phyloP scores from a whole-genome alignment of 2,888 invertebrate genomes.

The Oasisia sp. region DNA sequence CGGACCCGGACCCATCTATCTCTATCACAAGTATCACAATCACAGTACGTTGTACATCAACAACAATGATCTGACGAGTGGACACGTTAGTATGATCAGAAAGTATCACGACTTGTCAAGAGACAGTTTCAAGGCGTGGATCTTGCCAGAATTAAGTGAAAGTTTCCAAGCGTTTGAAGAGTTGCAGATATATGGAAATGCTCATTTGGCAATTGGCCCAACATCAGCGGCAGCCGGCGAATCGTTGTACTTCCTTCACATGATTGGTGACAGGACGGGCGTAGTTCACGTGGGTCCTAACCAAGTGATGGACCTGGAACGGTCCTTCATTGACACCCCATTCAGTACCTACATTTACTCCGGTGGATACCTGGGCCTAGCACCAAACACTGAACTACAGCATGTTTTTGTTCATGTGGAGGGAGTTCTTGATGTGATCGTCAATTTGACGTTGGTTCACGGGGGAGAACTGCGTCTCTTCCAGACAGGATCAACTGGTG shows the following conservation, averaged over 20 bases:
- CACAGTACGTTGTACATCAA: conserved; percentile 51
- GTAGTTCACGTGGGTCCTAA: conserved; percentile 51
- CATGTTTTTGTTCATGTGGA: conserved; percentile 50
- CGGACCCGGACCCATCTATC: conserved; percentile 51
- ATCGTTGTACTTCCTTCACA: conserved; percentile 47
- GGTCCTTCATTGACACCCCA: conserved; percentile 49
- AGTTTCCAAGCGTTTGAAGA: conserved; percentile 49
- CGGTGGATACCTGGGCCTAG: conserved; percentile 51
- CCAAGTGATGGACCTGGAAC: conserved; percentile 50
- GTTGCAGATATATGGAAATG: conserved; percentile 52
- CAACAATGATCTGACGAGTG: conserved; percentile 40
- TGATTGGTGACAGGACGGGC: conserved; percentile 55
- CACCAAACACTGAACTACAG: conserved; percentile 51
- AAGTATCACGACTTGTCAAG: conserved; percentile 46
- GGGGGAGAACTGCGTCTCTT: conserved; percentile 48
- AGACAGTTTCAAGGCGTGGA: conserved; percentile 55
- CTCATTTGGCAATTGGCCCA: conserved; percentile 50
- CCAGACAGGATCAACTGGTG: conserved; percentile 51
- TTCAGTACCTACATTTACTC: conserved; percentile 53
- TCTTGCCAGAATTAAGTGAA: conserved; percentile 47
- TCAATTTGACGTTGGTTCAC: conserved; percentile 50
- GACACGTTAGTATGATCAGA: conserved; percentile 29
- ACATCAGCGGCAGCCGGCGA: conserved; percentile 40
- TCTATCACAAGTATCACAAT: conserved; percentile 47
- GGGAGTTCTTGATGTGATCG: conserved; percentile 50